Conservation (phyloP, 1,140 invertebrate genomes). For the Eupristina koningsbergeri region DNA sequence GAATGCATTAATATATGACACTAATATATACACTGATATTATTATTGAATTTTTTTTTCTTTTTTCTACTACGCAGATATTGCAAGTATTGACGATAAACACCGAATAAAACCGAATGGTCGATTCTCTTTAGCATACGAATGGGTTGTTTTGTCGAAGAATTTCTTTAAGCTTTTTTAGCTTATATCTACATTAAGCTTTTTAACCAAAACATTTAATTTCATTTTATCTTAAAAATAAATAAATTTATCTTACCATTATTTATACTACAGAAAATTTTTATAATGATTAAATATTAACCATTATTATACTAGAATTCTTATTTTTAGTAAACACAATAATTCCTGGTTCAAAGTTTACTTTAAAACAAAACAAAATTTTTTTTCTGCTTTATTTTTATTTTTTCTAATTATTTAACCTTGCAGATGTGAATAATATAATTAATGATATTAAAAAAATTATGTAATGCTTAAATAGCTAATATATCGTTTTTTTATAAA, state of each 20-base stretch:
- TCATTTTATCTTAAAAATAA: not conserved
- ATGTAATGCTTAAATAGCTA: not conserved
- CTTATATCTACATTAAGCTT: not conserved
- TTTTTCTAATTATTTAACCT: constrained; percentile 18
- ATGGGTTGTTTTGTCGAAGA: constrained; percentile 44
- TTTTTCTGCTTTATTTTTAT: not conserved
- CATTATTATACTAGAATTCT: not conserved
- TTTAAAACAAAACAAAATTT: too few relatives aligned
- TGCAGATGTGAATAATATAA: not conserved
- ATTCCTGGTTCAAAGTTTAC: too few relatives aligned
- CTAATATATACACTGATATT: constrained; percentile 4
- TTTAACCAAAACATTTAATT: not conserved
- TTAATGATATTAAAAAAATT: constrained; percentile 36
- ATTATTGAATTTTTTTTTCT: constrained; percentile 37
- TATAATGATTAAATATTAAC: too few relatives aligned
- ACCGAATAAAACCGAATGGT: constrained; percentile 45
- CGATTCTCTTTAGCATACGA: constrained; percentile 46
- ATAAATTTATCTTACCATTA: not conserved
- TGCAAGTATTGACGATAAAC: constrained; percentile 41
- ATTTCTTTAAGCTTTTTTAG: constrained; percentile 24
- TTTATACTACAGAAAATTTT: not conserved
- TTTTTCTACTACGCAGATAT: constrained; percentile 29
- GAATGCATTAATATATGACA: constrained; percentile 24
- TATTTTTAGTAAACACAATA: not conserved
- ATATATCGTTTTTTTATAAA: too few relatives aligned